A percentile compares a stretch with the other conserved stretches of the same genome.
Conservation (phyloP, 2,797 vertebrate species). For the Gastrophryne carolinensis region DNA sequence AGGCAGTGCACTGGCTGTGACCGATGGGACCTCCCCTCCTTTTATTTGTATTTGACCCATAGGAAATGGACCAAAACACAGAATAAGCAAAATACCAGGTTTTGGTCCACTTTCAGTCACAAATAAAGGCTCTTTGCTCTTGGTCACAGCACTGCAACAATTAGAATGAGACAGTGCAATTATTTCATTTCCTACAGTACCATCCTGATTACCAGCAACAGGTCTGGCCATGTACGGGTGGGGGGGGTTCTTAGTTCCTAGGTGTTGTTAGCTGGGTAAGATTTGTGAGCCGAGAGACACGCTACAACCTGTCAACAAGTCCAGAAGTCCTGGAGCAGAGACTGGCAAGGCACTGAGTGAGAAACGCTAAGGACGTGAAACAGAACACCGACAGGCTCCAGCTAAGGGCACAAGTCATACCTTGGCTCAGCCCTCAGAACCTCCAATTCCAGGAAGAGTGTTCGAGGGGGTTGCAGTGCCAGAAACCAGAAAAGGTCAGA, state of each 20-base stretch:
- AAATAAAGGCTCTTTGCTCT: too few relatives aligned
- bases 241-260: not conserved
- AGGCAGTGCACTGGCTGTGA: too few relatives aligned
- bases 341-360: not conserved
- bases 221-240: not conserved
- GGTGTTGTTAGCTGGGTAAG: not conserved
- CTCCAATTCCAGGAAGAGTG: conserved; percentile 12
- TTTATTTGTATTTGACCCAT: too few relatives aligned
- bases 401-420: not conserved
- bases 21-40: too few relatives aligned
- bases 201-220: not conserved
- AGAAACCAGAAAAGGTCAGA: conserved; percentile 16
- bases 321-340: not conserved
- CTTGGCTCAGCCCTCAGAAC: conserved; percentile 1
- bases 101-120: too few relatives aligned
- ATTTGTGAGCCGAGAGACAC: not conserved
- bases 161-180: too few relatives aligned
- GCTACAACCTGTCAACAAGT: not conserved
- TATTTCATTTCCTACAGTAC: too few relatives aligned
- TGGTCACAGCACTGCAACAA: too few relatives aligned
- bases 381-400: not conserved
- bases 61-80: too few relatives aligned
- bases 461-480: not conserved
- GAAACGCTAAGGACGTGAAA: conserved; percentile 15
- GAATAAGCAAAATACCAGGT: too few relatives aligned